phyloP scores from a whole-genome alignment of 2,888 invertebrate species.

The Phoenoteleia sp. region DNA sequence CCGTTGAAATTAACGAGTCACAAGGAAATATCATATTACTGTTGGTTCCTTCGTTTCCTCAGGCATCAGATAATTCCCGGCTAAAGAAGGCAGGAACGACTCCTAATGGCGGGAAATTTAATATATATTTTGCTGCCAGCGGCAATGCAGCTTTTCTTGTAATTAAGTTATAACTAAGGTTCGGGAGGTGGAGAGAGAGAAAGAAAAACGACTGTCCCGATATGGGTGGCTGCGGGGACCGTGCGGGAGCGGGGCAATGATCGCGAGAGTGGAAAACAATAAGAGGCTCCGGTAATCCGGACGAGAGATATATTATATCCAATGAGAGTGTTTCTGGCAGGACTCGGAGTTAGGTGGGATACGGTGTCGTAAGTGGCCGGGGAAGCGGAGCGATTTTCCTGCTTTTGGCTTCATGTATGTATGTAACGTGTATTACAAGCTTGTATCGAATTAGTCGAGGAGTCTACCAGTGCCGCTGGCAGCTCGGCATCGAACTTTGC shows the following conservation, averaged over 20 bases:
- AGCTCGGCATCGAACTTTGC: slow-evolving; percentile 30
- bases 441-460: slow-evolving; percentile 65
- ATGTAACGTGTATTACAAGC: slow-evolving; percentile 62
- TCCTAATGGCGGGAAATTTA: slow-evolving; percentile 85
- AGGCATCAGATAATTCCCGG: slow-evolving; percentile 54
- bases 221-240: slow-evolving; percentile 42
- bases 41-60: slow-evolving; percentile 10
- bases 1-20: slow-evolving; percentile 1
- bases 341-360: slow-evolving; percentile 33
- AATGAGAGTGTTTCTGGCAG: slow-evolving; percentile 84
- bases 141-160: slow-evolving; percentile 83
- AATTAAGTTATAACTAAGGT: slow-evolving; percentile 86
- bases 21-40: slow-evolving; percentile 22
- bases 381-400: slow-evolving; percentile 69
- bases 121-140: slow-evolving; percentile 79
- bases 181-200: slow-evolving; percentile 57
- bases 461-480: slow-evolving; percentile 55
- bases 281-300: slow-evolving; percentile 85
- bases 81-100: slow-evolving; percentile 70
- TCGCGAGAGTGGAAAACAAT: slow-evolving; percentile 86
- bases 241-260: slow-evolving; percentile 50
- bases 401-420: slow-evolving; percentile 60
- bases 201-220: slow-evolving; percentile 49
- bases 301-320: slow-evolving; percentile 86
- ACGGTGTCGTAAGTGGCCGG: slow-evolving; percentile 73